phyloP scores from a whole-genome alignment of 2,113 vertebrate species.

The Rhodinocichla rosea region DNA sequence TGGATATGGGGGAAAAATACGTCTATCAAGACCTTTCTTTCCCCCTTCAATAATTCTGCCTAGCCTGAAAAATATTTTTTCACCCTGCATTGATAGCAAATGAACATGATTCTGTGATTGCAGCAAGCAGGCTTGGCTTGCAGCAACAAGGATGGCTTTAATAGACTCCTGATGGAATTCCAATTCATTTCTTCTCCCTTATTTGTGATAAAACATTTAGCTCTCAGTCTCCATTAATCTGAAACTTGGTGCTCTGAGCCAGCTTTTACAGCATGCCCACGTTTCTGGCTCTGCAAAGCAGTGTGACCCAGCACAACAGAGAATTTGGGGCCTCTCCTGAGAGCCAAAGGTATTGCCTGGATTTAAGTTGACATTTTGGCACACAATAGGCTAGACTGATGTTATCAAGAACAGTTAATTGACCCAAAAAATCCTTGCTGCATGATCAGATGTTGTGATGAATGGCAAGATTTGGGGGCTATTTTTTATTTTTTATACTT shows the following conservation, averaged over 20 bases:
- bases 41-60: neutral
- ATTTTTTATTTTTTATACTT: neutral
- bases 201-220: neutral
- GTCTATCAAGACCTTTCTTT: neutral
- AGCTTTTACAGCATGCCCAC: rapidly evolving
- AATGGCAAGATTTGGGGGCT: neutral
- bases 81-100: neutral
- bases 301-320: neutral
- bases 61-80: neutral
- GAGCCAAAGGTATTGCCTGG: neutral
- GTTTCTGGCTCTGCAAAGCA: neutral
- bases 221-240: neutral
- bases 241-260: neutral
- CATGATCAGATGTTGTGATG: neutral
- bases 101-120: neutral
- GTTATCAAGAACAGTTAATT: neutral
- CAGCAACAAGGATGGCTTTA: neutral
- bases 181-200: neutral
- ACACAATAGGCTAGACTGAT: neutral
- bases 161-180: neutral
- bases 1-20: neutral
- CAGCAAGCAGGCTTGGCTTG: neutral
- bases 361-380: neutral
- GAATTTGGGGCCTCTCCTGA: neutral
- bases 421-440: neutral